These are phyloP conservation scores for Daboia siamensis DNA, from an alignment of 2,113 vertebrate species.

Conservation along the genomic window DNA sequence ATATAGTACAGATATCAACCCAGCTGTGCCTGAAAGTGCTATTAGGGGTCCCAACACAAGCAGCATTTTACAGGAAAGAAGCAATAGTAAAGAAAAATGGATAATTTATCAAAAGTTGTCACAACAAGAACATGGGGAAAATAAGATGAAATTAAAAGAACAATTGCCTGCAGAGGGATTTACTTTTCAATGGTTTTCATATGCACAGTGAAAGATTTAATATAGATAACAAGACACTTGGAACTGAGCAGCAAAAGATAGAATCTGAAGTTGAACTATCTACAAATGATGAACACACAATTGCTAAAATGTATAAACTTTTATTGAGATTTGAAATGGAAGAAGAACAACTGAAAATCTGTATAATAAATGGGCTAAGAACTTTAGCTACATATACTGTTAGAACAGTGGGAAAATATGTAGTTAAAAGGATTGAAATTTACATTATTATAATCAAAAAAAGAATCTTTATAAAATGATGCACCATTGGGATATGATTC, in stretches of 20 bases:
- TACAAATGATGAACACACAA: not conserved
- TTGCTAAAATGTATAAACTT: not conserved
- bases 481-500: not conserved
- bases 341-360: not conserved
- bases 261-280: not conserved
- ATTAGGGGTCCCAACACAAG: not conserved
- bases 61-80: not conserved
- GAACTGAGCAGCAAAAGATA: not conserved
- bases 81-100: not conserved
- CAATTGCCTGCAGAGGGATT: not conserved
- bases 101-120: not conserved
- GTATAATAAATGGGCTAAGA: not conserved
- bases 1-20: not conserved
- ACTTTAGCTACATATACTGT: not conserved
- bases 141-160: not conserved
- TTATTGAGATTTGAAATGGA: not conserved
- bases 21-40: not conserved
- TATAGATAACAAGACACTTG: not conserved
- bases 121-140: not conserved
- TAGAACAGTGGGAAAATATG: not conserved
- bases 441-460: not conserved
- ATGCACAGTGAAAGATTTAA: not conserved
- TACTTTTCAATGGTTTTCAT: not conserved
- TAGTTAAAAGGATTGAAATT: not conserved
- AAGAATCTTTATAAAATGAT: not conserved